Evolutionary conservation across 2,113 vertebrate species (phyloP), one percentile per base, ranked within the genome.

Genomic region (Acrocephalus kingi): DNA sequence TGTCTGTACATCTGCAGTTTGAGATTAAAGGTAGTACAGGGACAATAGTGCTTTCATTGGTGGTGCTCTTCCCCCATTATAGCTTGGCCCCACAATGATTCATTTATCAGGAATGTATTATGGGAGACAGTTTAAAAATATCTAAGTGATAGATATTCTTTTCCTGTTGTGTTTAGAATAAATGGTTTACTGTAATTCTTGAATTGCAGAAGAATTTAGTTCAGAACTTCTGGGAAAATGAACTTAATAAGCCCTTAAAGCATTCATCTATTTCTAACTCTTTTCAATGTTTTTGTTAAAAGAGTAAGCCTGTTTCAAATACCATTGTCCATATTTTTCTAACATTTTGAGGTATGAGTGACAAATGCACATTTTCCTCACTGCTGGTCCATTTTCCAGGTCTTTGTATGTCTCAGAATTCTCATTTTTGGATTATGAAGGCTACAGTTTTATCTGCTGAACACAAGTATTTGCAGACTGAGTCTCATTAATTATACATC

Each of bases 131-230:
- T 92, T 96, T 97, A 95, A 98, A 98, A 97, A 95, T 97, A 97
- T 76, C 96, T 49, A 89, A 97, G 59, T 97, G 97, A 97, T 92
- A 96, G 91, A 97, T 98, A 96, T 31, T 86, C 56, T 71, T 80
- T 92, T 87, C 94, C 89, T 94, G 90, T 93, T 94, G 74, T 91
- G 87, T 97, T 96, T 88, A 95, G 90, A 97, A 98, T 96, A 97
- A 97, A 98, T 97, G 88, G 46, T 79, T 98, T 97, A 97, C 97
- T 97, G 97, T 98, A 98, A 97, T 79, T 84, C 63, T 92, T 85
- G 84, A 96, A 97, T 97, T 98, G 84, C 55, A 96, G 88, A 58
- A 94, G 61, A 91, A 88, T 84, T 95, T 93, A 27, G 64, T 96
- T 96, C 79, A 95, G 89, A 97, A 94, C 18, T 97, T 98, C 97